These are phyloP conservation scores for Leptogaster cylindrica DNA, from an alignment of 2,888 invertebrate species.

Conservation along the genomic window DNA sequence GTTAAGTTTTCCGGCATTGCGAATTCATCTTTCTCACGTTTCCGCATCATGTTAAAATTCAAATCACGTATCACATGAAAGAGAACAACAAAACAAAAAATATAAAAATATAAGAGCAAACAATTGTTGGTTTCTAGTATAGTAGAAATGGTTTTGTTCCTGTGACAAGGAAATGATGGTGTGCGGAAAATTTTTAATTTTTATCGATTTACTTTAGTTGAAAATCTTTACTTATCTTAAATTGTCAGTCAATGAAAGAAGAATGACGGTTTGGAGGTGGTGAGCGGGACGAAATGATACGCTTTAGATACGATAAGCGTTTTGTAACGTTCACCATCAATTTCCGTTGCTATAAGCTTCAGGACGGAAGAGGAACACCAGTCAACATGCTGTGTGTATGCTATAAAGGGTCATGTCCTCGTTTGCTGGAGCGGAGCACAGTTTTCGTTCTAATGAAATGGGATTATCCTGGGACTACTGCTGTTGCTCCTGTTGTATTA, in stretches of 20 bases:
- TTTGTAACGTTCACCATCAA: neutral
- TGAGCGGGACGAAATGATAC: neutral
- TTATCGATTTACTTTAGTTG: neutral
- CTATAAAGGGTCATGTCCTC: neutral
- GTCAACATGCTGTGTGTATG: no score
- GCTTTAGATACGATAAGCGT: neutral
- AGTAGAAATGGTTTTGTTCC: no score
- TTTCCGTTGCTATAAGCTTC: neutral
- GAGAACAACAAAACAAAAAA: no score
- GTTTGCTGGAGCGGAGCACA: neutral
- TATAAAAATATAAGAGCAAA: no score
- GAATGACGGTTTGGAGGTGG: no score
- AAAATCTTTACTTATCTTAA: neutral
- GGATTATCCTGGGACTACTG: neutral
- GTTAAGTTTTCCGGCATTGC: conserved; percentile 15
- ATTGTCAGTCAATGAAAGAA: neutral
- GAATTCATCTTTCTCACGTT: neutral
- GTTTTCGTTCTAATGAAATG: neutral
- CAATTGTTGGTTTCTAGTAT: no score
- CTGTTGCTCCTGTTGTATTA: neutral
- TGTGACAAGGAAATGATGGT: no score
- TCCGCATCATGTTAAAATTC: neutral
- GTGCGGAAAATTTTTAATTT: neutral
- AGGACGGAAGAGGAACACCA: neutral
- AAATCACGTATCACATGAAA: neutral